Evolutionary conservation across 92 coral and sea anemone genomes (phyloP).

Genomic region (Phymanthus crucifer): DNA sequence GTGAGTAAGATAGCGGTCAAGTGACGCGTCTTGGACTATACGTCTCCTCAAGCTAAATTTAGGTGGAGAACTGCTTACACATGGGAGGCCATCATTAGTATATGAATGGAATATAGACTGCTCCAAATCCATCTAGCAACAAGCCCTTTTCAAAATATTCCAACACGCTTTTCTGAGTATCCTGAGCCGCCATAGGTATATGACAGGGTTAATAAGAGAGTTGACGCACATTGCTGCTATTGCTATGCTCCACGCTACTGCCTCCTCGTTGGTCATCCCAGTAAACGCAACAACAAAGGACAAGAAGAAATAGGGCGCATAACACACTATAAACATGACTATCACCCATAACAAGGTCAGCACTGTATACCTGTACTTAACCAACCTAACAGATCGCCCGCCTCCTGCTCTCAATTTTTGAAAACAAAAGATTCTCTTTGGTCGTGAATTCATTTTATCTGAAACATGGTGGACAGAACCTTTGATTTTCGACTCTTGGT

Average conservation of each 20-base stretch:
- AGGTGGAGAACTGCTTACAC: no score
- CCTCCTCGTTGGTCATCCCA: constrained; percentile 24
- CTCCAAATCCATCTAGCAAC: neutral
- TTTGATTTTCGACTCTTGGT: neutral
- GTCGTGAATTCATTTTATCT: neutral
- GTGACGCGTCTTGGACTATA: no score
- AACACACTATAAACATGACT: constrained; percentile 10
- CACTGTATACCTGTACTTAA: constrained; percentile 27
- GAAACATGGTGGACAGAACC: neutral
- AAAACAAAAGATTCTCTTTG: neutral
- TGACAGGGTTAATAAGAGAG: constrained; percentile 27
- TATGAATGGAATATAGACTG: no score
- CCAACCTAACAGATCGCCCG: neutral
- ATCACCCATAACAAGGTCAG: constrained; percentile 27
- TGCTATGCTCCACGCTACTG: constrained; percentile 23
- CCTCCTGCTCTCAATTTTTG: neutral
- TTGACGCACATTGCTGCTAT: constrained; percentile 18
- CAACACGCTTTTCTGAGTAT: constrained; percentile 25
- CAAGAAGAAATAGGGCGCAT: constrained; percentile 30
- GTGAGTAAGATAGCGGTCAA: no score
- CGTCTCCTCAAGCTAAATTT: no score
- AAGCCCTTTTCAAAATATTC: constrained; percentile 2
- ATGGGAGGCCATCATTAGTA: no score
- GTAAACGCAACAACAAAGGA: constrained; percentile 16
- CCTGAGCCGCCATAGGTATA: constrained; percentile 30